Conservation (phyloP, 2,797 vertebrate genomes). For the Mormyrops attenuatus region DNA sequence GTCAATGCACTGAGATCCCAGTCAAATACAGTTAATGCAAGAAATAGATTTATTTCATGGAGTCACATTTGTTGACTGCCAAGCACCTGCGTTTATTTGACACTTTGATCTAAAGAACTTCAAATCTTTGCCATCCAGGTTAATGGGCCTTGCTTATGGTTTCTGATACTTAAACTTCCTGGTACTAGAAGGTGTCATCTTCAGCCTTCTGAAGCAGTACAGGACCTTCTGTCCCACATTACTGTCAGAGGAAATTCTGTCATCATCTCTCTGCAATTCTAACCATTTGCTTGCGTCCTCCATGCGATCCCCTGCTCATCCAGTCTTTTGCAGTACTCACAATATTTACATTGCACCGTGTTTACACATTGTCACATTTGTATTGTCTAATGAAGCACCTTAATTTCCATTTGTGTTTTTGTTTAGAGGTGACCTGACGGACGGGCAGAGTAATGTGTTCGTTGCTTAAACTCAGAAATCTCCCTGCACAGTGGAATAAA, state of each 20-base stretch:
- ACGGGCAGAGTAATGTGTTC: not conserved
- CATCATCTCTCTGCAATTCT: not conserved
- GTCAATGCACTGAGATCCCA: not conserved
- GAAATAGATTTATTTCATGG: not conserved
- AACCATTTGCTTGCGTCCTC: not conserved
- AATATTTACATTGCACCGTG: not conserved
- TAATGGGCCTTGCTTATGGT: not conserved
- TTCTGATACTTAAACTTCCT: not conserved
- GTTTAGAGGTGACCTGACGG: not conserved
- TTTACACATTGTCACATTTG: not conserved
- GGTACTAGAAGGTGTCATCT: not conserved
- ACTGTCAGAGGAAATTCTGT: not conserved
- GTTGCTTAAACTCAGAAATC: not conserved
- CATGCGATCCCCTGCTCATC: not conserved
- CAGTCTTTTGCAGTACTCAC: not conserved
- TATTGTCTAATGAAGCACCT: not conserved
- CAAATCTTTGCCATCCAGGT: not conserved
- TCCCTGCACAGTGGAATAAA: not conserved
- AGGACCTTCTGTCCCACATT: not conserved
- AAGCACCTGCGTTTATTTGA: not conserved
- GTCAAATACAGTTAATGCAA: not conserved
- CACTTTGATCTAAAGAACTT: not conserved
- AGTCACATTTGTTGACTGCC: not conserved
- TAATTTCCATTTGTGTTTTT: not conserved
- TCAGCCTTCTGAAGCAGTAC: not conserved